These are phyloP conservation scores for Phyllotis vaccarum DNA, from an alignment of 2,797 vertebrate genomes.

Conservation along the genomic window DNA sequence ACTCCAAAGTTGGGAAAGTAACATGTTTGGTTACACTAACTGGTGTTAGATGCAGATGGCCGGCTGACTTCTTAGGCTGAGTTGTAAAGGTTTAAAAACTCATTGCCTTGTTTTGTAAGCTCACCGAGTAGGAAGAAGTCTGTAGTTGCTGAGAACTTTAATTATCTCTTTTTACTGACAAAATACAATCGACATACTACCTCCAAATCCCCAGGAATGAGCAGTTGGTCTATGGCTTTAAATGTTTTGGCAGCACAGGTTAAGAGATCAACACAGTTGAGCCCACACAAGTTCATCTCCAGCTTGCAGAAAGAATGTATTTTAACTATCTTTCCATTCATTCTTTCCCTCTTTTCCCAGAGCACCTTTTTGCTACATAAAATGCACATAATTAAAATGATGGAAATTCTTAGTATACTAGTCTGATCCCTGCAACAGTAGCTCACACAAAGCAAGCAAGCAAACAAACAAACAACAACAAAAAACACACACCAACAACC, in stretches of 20 bases:
- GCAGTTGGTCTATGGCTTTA: conserved; percentile 60
- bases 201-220: conserved; percentile 72
- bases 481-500: not conserved
- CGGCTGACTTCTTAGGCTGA: conserved; percentile 41
- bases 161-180: conserved; percentile 70
- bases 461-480: not conserved
- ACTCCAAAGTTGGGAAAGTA: not conserved
- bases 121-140: conserved; percentile 43
- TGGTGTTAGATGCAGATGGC: not conserved
- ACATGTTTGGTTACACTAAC: not conserved
- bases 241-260: conserved; percentile 72
- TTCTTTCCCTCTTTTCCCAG: not conserved
- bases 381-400: not conserved
- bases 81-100: conserved; percentile 51
- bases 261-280: conserved; percentile 70
- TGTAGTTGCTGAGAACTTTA: conserved; percentile 62
- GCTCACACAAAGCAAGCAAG: not conserved
- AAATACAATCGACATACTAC: conserved; percentile 55
- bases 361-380: not conserved
- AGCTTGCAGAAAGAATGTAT: conserved; percentile 27
- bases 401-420: not conserved
- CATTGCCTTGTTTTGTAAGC: conserved; percentile 65
- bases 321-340: not conserved
- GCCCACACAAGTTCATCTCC: conserved; percentile 29
- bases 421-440: not conserved